Base-by-base conservation (phyloP, 2,797 vertebrate genomes). In the Pipistrellus nathusii region DNA sequence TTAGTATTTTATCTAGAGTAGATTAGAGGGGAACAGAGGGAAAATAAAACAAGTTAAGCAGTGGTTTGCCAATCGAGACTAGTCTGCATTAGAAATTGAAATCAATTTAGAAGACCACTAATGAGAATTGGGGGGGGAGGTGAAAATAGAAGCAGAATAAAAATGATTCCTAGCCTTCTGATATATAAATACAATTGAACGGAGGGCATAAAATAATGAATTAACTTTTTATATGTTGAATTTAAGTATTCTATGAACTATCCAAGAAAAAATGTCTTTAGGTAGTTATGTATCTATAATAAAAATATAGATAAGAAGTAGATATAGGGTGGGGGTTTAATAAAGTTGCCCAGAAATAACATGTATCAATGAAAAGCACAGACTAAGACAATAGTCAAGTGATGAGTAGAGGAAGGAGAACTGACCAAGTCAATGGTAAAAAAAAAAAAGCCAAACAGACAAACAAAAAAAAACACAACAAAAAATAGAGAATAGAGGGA, bases 251-350 rank as follows among this genome's bases (percentile, higher is more conserved):
- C 11, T 35, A 2, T 55, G 27, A 5, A 5, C 46, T 86, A 8
- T 81, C 25, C 8, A 88, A 72, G 18, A 51, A 7, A 72, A 95
- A 93, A 72, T 87, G 35, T 73, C 6, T 66, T 83, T 57, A n/a
- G 14, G 32, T 66, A 68, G 44, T 90, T 71, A 59, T 35, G 27
- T 21, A 21, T 46, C 2, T n/a, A 84, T 7, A 66, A n/a, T 41
- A 35, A 80, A 90, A 86, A 30, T 10, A 21, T 17, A 73, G 66
- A 62, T 69, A 80, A 48, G 93, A 69, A 68, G 21, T 81, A 4
- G 8, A 35, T 41, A 66, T 11, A 32, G 2, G 13, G 1, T 4
- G 59, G 48, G 48, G 4, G 14, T 48, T 85, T 71, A 85, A 48
- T 55, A 71, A 48, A 68, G 72, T 68, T 80, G 8, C 12, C 55